These are phyloP conservation scores for Melipona quadrifasciata DNA, from an alignment of 1,140 invertebrate genomes.

Conservation along the genomic window DNA sequence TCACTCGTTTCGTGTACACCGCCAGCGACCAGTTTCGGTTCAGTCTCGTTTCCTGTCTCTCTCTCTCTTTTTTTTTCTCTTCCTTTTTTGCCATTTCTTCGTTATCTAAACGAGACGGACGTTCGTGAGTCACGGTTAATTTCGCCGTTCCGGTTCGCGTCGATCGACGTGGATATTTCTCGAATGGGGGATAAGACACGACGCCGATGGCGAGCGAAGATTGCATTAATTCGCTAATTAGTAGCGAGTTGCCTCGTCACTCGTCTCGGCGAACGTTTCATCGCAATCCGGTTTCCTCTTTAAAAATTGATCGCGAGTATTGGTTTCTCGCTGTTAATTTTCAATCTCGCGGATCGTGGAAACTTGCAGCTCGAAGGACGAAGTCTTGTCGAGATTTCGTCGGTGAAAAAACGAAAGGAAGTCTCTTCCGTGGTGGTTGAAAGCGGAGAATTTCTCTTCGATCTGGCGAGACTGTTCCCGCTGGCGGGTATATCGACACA, in stretches of 20 bases:
- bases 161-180: background rate
- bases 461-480: background rate
- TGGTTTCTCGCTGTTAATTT: no score
- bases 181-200: background rate
- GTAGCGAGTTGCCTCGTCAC: no score
- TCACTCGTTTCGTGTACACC: no score
- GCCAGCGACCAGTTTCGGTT: background rate
- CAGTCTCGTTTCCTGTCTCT: background rate
- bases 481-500: slow-evolving; percentile 1
- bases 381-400: no score
- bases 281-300: no score
- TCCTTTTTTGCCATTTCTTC: background rate
- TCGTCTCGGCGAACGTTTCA: no score
- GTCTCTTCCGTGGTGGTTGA: background rate
- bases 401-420: no score
- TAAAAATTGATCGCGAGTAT: no score
- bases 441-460: background rate
- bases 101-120: background rate
- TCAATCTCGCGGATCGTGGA: no score
- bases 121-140: background rate
- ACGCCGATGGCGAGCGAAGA: background rate
- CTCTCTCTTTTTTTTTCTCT: background rate
- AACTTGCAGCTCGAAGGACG: no score
- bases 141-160: background rate
- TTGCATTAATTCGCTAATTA: background rate